Evolutionary conservation across 2,113 vertebrate genomes (phyloP).

Genomic region (Columba janthina): DNA sequence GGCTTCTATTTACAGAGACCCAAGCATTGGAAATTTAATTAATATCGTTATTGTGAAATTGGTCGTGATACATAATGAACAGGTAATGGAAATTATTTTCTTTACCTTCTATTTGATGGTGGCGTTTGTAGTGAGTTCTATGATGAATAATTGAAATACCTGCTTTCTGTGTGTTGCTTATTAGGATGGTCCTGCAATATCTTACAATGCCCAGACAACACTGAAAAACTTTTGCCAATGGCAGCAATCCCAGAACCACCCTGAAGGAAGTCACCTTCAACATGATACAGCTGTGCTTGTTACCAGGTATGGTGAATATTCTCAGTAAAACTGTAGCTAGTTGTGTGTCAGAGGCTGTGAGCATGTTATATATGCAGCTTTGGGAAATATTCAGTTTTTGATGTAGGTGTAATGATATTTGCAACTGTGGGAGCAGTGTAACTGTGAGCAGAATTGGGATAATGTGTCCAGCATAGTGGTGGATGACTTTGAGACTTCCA

Average conservation of each 20-base stretch:
- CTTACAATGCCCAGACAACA: slow-evolving; percentile 95
- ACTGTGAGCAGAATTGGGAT: not conserved
- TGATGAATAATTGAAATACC: not conserved
- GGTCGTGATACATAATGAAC: slow-evolving; percentile 93
- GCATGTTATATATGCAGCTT: not conserved
- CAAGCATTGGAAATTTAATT: slow-evolving; percentile 98
- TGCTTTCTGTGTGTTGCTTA: slow-evolving; percentile 22
- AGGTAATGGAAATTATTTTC: slow-evolving; percentile 79
- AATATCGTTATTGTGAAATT: slow-evolving; percentile 98
- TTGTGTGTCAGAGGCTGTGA: not conserved
- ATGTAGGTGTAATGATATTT: not conserved
- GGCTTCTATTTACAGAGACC: slow-evolving; percentile 98
- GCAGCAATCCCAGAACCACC: slow-evolving; percentile 91
- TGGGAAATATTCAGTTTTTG: not conserved
- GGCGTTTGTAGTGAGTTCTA: not conserved
- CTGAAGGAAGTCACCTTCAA: slow-evolving; percentile 87
- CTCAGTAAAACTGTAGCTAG: not conserved
- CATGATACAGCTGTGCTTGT: slow-evolving; percentile 96
- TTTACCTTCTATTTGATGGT: slow-evolving; percentile 1
- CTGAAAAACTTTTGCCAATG: slow-evolving; percentile 98
- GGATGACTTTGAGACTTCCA: not conserved
- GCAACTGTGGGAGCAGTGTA: not conserved
- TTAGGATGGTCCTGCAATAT: slow-evolving; percentile 93
- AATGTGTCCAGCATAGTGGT: not conserved
- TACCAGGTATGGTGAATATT: slow-evolving; percentile 82